These are phyloP conservation scores for Oxyura jamaicensis DNA, from an alignment of 2,113 vertebrate genomes.

Conservation along the genomic window DNA sequence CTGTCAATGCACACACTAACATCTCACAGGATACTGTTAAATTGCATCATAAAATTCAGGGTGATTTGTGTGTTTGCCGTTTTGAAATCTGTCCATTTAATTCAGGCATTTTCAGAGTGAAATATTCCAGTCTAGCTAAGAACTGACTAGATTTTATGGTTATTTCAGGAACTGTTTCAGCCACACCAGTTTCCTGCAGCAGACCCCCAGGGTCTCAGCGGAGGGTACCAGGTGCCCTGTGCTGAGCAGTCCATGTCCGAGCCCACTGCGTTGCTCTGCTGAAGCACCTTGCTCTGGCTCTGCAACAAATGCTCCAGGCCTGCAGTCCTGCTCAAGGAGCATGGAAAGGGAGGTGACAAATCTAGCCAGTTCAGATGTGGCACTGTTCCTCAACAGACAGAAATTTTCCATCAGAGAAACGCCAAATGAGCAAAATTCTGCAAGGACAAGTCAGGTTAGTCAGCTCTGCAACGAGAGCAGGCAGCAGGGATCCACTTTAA, in stretches of 20 bases:
- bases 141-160: background rate
- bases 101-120: background rate
- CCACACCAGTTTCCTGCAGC: background rate
- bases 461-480: background rate
- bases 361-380: background rate
- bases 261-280: fast-evolving
- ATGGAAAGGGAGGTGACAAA: background rate
- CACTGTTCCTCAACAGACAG: background rate
- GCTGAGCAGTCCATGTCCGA: background rate
- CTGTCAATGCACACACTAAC: background rate
- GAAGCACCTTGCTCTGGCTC: background rate
- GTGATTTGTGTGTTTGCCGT: no score
- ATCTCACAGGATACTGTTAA: background rate
- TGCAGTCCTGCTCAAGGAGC: background rate
- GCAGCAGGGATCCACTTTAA: background rate
- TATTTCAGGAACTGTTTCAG: background rate
- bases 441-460: constrained; percentile 8
- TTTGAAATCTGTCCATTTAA: background rate
- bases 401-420: background rate
- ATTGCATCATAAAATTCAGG: background rate
- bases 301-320: no score
- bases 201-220: background rate
- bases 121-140: background rate
- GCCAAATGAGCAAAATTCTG: background rate
- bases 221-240: background rate